Base-by-base conservation (phyloP, 2,888 invertebrate genomes). In the Cataglyphis albicans region DNA sequence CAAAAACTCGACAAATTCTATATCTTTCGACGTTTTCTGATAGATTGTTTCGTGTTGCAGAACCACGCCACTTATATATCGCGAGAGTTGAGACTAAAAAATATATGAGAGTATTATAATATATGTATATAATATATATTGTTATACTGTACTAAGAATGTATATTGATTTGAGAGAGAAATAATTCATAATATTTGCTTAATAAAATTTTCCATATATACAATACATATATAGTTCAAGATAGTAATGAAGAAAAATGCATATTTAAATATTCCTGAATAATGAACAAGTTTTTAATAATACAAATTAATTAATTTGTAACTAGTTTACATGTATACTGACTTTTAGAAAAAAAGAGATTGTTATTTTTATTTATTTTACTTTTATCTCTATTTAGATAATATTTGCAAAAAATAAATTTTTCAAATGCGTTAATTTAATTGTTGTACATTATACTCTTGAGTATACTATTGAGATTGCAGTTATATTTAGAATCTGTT, bases 31-130 rank as follows among this genome's bases (percentile, higher is more conserved):
- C n/a, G 96, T 94, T 91, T 96, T 96, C 93, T 97, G 97, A 93
- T 96, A 96, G 85, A 97, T 94, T 3, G 97, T 97, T 93, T 97
- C 97, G 88, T 96, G 96, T 93, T 96, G 96, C 80, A 97, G 93
- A 88, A 97, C 97, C 52, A 97, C 96, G 38, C 96, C 97, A 85
- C 96, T 96, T 91, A 97, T 96, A 94, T 96, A 94, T 82, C 95
- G 92, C 12, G 93, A 93, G 72, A 95, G 86, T 64, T 91, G 88
- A 29, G 73, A 74, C 90, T 87, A 76, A 88, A 89, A 48, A 72
- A 0, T 1, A 21, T 21, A 18, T 29, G 10, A 74, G 7, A 0
- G 29, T 32, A n/a, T 12, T 48, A 48, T 15, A 41, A 41, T 41
- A 41, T 10, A 41, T 41, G 10, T 12, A 41, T 41, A 41, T 41